phyloP scores from a whole-genome alignment of 2,888 invertebrate species.

The Plagodis pulveraria region DNA sequence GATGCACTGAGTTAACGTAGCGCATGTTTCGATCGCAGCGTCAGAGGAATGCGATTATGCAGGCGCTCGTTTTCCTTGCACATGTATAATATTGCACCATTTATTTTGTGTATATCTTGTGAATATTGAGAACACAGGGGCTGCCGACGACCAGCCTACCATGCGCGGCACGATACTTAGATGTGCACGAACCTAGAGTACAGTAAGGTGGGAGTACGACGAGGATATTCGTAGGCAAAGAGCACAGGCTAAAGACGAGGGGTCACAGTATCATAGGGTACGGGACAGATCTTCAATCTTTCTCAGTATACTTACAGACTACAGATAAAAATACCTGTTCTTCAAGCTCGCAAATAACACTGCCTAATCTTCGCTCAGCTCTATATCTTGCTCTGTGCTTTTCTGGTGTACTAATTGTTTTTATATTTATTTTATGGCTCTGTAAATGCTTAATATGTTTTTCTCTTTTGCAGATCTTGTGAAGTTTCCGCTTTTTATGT shows the following conservation, averaged over 20 bases:
- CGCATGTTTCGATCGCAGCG: constrained; percentile 48
- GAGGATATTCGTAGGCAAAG: constrained; percentile 57
- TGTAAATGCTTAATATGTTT: constrained; percentile 51
- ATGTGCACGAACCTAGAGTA: constrained; percentile 68
- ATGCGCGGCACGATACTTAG: constrained; percentile 67
- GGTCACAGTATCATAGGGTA: constrained; percentile 53
- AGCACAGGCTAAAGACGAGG: constrained; percentile 69
- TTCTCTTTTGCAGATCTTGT: constrained; percentile 56
- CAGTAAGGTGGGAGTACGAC: constrained; percentile 51
- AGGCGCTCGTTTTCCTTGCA: constrained; percentile 70
- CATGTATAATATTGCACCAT: constrained; percentile 76
- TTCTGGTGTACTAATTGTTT: constrained; percentile 55
- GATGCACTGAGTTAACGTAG: constrained; percentile 36
- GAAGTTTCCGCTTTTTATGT: constrained; percentile 56
- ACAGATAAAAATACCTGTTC: constrained; percentile 56
- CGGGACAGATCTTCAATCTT: constrained; percentile 60
- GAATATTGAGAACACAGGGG: constrained; percentile 68
- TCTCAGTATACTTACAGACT: constrained; percentile 55
- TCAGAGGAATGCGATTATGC: constrained; percentile 69
- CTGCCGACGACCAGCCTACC: constrained; percentile 81
- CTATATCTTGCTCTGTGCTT: constrained; percentile 78
- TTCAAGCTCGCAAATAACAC: constrained; percentile 80
- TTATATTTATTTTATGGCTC: constrained; percentile 50
- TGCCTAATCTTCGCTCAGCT: constrained; percentile 81
- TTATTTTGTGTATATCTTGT: constrained; percentile 50